Evolutionary conservation across 1,140 invertebrate genomes (phyloP), one percentile per base, ranked within the genome.

Genomic region (Sarcophaga peregrina): DNA sequence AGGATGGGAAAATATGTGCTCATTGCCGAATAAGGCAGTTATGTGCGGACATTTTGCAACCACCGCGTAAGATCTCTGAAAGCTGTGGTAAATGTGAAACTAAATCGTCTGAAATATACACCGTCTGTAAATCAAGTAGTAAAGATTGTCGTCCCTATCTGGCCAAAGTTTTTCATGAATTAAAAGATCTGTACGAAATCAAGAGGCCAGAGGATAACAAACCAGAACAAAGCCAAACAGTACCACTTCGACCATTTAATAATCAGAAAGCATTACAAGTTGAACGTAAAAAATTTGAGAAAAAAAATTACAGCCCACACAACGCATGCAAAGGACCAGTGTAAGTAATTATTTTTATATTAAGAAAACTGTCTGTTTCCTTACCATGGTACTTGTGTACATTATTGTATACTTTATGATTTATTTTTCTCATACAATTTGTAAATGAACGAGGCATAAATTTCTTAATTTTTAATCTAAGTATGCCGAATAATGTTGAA

Each of bases 1-100:
- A 84, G 6, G 50, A 68, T 45, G n/a, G 86, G 83, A 5, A 89
- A 85, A 58, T 85, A 7, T 89, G 88, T 20, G 88, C 87, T 1
- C 87, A 89, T 82, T 89, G 88, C 17, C 86, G 88, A 13, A 89
- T 89, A 11, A 83, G 86, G 0, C 85, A 87, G 13, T n/a, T 85
- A 0, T 89, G 88, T 58, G 82, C 84, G 0, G 88, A 89, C n/a
- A 85, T 89, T 8, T 89, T 89, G 11, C 82, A 86, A 48, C 58
- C 83, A 15, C 47, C 47, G 48, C 10, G 37, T 0, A 62, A 80
- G 7, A 62, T 7, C 20, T 20, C 83, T 82, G 25, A 72, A 8
- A 10, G 48, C 0, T 86, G 84, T 45, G 80, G 81, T 8, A 83
- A 80, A 45, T 52, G 73, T 8, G 83, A 84, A 15, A 83, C 84